Evolutionary conservation across 2,797 vertebrate genomes (phyloP), one percentile per base, ranked within the genome.

Genomic region (Lacerta bilineata): DNA sequence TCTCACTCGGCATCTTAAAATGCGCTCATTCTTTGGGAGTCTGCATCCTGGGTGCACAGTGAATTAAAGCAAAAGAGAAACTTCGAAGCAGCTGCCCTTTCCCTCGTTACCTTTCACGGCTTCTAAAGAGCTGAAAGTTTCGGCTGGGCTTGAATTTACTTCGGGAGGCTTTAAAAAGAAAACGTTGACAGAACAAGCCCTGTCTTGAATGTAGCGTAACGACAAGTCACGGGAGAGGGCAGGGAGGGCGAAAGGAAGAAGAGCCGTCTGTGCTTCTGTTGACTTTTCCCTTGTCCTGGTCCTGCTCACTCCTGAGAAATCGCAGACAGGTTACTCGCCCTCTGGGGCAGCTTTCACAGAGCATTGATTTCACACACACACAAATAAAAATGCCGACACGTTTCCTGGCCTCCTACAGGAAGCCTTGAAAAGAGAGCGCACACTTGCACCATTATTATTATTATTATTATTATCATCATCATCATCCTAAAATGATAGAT

Each of bases 301-400:
- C 39, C 59, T n/a, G 88, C 94, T 15, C 2, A 87, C 85, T 92
- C 88, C 82, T 91, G 80, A 92, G 82, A 95, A 94, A 91, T 72
- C 87, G 15, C 90, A 91, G 83, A 27, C 83, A 87, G 41, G 68
- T 89, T 79, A 29, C 85, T 88, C 33, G 36, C 84, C 76, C 88
- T 89, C 39, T 59, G 4, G 36, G 81, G 5, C 76, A 82, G 72
- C 25, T 79, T 66, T 13, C 33, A n/a, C 43, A n/a, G 80, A 29
- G n/a, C 64, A 80, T 27, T 33, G 68, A 55, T 43, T n/a, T 36
- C 59, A 92, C 84, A 61, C 39, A 69, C 0, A 0, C 61, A 64
- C 61, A 69, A 15, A 55, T 11, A 33, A 2, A 64, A 23, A 17
- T n/a, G 11, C 23, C 13, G 27, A 3, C 75, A 25, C 2, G 39